A percentile compares a stretch with the other conserved stretches of the same genome.
Evolutionary conservation across 2,113 vertebrate species (phyloP).

Genomic region (Sinosuthora webbiana): DNA sequence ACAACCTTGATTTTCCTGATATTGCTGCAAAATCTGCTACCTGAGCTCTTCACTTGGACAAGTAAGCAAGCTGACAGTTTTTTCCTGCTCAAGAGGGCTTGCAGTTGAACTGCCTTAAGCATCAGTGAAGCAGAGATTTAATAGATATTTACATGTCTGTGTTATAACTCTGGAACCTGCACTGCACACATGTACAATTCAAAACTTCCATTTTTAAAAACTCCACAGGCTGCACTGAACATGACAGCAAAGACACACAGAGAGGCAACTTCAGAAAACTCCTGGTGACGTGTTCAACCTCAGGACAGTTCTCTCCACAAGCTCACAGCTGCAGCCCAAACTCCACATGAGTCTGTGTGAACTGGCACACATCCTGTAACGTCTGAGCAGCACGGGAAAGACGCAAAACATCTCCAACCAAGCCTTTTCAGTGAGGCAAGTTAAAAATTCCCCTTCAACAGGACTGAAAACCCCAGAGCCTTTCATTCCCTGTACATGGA

Average conservation of each 20-base stretch:
- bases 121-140: neutral
- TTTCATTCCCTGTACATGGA: neutral
- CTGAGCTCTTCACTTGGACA: neutral
- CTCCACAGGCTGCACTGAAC: neutral
- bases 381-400: neutral
- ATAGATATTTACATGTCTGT: neutral
- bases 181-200: accelerated
- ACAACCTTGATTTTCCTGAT: neutral
- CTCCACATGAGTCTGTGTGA: neutral
- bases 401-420: constrained; percentile 2
- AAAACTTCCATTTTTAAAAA: neutral
- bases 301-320: neutral
- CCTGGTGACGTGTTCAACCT: neutral
- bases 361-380: neutral
- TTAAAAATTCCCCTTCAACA: constrained; percentile 24
- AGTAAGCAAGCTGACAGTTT: neutral
- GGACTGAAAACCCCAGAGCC: neutral
- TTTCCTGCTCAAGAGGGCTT: neutral
- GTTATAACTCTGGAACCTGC: neutral
- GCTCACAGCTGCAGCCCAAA: neutral
- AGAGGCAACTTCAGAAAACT: neutral
- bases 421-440: neutral
- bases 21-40: neutral
- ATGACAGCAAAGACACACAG: neutral
- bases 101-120: neutral